These are phyloP conservation scores for Antennarius striatus DNA, from an alignment of 2,113 vertebrate species.

Conservation along the genomic window DNA sequence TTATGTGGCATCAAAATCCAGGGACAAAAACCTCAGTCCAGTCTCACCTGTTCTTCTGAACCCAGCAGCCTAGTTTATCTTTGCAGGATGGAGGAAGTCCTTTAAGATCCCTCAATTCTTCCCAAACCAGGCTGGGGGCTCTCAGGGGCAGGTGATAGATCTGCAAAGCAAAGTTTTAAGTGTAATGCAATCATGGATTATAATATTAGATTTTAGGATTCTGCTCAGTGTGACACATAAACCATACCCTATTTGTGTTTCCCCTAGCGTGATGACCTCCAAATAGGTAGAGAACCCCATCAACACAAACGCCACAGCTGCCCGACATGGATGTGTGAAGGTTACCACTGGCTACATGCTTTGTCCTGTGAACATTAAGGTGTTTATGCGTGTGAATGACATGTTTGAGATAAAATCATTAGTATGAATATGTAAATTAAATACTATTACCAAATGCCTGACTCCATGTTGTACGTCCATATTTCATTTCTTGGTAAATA, in stretches of 20 bases:
- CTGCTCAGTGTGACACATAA: not conserved
- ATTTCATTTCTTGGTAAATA: conserved; percentile 94
- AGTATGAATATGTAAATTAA: not conserved
- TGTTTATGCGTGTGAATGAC: not conserved
- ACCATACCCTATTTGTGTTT: conserved; percentile 90
- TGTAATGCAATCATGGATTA: not conserved
- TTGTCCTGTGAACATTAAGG: conserved; percentile 79
- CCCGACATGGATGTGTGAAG: conserved; percentile 94
- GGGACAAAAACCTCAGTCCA: not conserved
- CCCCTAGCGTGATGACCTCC: conserved; percentile 93
- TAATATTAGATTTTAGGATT: not conserved
- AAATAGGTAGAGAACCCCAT: conserved; percentile 91
- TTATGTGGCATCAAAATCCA: not conserved
- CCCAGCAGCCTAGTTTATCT: conserved; percentile 98
- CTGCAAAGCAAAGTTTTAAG: conserved; percentile 69
- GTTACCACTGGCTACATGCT: conserved; percentile 85
- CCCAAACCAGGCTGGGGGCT: conserved; percentile 85
- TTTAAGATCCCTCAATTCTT: conserved; percentile 88
- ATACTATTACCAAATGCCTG: conserved; percentile 85
- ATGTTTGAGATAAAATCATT: not conserved
- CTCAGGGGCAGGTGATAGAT: conserved; percentile 91
- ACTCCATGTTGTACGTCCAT: conserved; percentile 96
- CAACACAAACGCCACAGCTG: conserved; percentile 91
- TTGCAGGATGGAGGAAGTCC: conserved; percentile 91
- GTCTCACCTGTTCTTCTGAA: conserved; percentile 91